Base-by-base conservation (phyloP, 2,113 vertebrate species). In the Hippocampus zosterae region DNA sequence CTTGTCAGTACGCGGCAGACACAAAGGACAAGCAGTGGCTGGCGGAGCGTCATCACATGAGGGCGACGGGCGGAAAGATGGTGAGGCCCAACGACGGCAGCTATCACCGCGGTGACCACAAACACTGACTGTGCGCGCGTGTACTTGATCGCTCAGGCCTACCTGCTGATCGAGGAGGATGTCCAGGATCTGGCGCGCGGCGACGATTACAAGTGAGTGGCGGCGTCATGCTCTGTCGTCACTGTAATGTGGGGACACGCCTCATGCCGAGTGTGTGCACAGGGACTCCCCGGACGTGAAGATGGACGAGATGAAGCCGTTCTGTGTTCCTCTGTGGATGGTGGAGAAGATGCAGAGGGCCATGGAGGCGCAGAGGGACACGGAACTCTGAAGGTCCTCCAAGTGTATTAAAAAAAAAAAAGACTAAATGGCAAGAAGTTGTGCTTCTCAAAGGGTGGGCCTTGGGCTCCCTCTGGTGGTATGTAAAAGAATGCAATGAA, bases 11-110 rank as follows among this genome's bases (percentile, higher is more conserved):
- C 0, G 95, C 97, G 1, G 97, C 96, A 0, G 97, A 99, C 72
- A 93, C 96, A 1, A 96, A 97, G 80, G 97, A 99, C 80, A 98
- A 99, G 86, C 97, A 99, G 87, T 99, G 97, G 97, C 91, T 99
- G 85, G 94, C 96, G 12, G 96, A 98, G 81, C 91, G 94, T 81
- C 96, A 98, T 72, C 95, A 99, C 90, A 98, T 99, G 96, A 93
- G 95, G 80, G 96, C 96, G 3, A 98, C 96, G 0, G 96, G 97
- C 65, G 97, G 97, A n/a, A 99, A 99, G 88, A 98, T 98, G 96
- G 97, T 98, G 87, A 95, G 94, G 19, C 61, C 37, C 5, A 12
- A 11, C 63, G 42, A 12, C 42, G 1, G 42, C 42, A 2, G 42
- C 42, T 44, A 9, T 11, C 12, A 42, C 40, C 41, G n/a, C 12